A percentile compares a stretch with the other conserved stretches of the same genome.
Evolutionary conservation across 2,888 invertebrate genomes (phyloP).

Genomic region (Microctonus aethiopoides): DNA sequence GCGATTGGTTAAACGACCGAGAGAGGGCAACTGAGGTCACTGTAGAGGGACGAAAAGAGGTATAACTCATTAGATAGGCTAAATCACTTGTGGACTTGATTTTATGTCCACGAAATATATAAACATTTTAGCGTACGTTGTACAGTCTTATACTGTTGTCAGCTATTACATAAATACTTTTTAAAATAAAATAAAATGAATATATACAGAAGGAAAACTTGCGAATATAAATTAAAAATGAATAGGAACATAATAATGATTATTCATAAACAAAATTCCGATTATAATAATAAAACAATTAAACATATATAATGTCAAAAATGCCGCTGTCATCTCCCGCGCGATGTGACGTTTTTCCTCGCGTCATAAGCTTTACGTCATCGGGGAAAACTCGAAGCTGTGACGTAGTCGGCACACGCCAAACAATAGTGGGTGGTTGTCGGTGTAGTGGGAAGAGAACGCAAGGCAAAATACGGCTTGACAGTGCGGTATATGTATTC

Average conservation of each 20-base stretch:
- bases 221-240: too few species aligned
- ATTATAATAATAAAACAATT: too few species aligned
- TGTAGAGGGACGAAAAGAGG: background rate
- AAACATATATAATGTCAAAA: background rate
- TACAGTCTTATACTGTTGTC: too few species aligned
- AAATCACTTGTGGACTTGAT: conserved; percentile 3
- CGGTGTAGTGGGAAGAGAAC: background rate
- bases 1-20: background rate
- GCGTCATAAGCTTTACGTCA: conserved; percentile 37
- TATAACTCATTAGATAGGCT: conserved; percentile 4
- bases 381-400: conserved; percentile 36
- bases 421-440: conserved; percentile 7
- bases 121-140: too few species aligned
- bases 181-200: too few species aligned
- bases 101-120: background rate
- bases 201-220: too few species aligned
- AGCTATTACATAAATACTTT: too few species aligned
- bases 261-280: too few species aligned
- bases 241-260: too few species aligned
- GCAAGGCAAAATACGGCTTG: background rate
- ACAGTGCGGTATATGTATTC: too few species aligned
- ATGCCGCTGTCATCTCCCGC: background rate
- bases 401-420: conserved; percentile 40
- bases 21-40: conserved; percentile 23
- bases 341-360: conserved; percentile 16